Base-by-base conservation (phyloP, 2,113 vertebrate genomes). In the Sturnira hondurensis region DNA sequence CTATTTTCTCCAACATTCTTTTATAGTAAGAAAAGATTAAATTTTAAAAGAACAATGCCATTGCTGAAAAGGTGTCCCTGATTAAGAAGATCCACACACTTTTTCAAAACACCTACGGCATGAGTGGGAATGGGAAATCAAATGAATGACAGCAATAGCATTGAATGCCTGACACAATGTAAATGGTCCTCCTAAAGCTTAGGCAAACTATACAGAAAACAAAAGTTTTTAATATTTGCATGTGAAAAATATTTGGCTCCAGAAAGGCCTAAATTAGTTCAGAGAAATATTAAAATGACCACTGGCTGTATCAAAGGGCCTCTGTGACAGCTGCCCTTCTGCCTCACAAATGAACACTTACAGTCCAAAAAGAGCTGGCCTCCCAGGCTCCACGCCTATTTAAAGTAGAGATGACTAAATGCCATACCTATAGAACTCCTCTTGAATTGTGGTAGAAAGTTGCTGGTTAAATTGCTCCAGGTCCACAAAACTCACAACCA, bases 381-480 rank as follows among this genome's bases (percentile, higher is more conserved):
- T 91, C 63, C 41, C 68, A 45, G 36, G 63, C 26, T 93, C 41
- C 43, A 73, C 3, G 5, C 6, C 31, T 86, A 63, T 28, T 87
- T 67, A 93, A 76, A 90, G 38, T 67, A 71, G 58, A 82, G 26
- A 83, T 67, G n/a, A 91, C 82, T 36, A 90, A 70, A 65, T 3
- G 58, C 28, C 89, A 68, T 95, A 99, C 99, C 99, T 99, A 97
- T 99, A 99, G 97, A 99, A 99, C 77, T 99, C 99, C 97, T 99
- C 99, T 97, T 99, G 99, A 95, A 99, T 96, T 93, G 99, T 99
- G 86, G 99, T 99, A 15, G 99, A 99, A 96, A 99, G 99, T 95
- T 99, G 99, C 97, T 99, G 99, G 97, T 99, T 99, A 98, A 99
- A 99, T 87, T 99, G 99, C 94, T 99, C 99, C 98, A 99, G 96